Conservation (phyloP, 2,797 vertebrate genomes). For the Apodemus agrarius region DNA sequence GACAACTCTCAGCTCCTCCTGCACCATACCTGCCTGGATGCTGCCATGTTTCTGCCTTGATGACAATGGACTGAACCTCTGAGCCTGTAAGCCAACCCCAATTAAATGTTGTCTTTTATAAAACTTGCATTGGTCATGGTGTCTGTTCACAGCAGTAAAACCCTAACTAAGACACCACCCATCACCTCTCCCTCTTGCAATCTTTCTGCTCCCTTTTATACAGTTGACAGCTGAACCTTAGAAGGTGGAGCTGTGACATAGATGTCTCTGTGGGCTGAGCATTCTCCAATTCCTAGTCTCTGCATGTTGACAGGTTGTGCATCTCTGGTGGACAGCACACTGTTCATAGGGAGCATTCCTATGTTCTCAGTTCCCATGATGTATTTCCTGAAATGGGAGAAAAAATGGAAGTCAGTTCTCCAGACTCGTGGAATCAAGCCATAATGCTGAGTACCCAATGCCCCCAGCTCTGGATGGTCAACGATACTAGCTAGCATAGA, state of each 20-base stretch:
- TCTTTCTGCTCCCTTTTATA: neutral
- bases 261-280: neutral
- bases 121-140: too few relatives aligned
- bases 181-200: too few relatives aligned
- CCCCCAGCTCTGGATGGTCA: neutral
- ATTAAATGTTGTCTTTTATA: too few relatives aligned
- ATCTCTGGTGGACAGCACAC: neutral
- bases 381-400: neutral
- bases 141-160: too few relatives aligned
- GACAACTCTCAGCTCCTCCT: too few relatives aligned
- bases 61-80: too few relatives aligned
- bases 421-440: neutral
- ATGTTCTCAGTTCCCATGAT: neutral
- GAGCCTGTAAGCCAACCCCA: too few relatives aligned
- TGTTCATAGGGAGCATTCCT: neutral
- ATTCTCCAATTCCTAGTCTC: neutral
- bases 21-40: too few relatives aligned
- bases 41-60: too few relatives aligned
- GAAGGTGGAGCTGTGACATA: neutral
- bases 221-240: neutral
- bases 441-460: neutral
- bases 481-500: neutral
- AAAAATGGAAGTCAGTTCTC: neutral
- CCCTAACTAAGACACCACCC: too few relatives aligned
- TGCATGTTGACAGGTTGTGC: neutral